Conservation (phyloP, 1,140 invertebrate genomes). For the Rhopalosiphum padi region DNA sequence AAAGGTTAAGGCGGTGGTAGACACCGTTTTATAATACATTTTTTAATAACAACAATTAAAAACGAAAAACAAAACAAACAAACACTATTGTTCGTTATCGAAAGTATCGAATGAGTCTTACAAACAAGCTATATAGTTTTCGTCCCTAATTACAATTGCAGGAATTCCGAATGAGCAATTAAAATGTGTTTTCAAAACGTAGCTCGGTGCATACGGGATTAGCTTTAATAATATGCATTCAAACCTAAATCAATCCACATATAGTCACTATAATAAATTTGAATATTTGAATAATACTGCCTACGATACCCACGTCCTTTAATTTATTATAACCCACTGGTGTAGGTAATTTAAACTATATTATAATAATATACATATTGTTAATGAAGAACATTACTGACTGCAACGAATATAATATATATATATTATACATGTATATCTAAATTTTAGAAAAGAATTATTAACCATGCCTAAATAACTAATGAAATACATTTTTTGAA, state of each 20-base stretch:
- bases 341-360: slow-evolving; percentile 21
- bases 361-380: slow-evolving; percentile 26
- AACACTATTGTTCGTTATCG: background rate
- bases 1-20: background rate
- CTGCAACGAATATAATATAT: background rate
- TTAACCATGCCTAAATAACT: background rate
- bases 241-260: background rate
- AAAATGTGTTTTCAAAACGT: slow-evolving; percentile 41
- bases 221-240: background rate
- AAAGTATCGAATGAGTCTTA: background rate
- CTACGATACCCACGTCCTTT: background rate
- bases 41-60: slow-evolving; percentile 8
- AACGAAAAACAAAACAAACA: background rate
- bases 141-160: background rate
- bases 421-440: background rate
- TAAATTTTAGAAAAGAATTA: slow-evolving; percentile 22
- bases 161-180: slow-evolving; percentile 31
- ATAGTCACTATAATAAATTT: slow-evolving; percentile 4
- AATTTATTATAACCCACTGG: slow-evolving; percentile 15
- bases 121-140: background rate
- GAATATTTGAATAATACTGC: slow-evolving; percentile 35
- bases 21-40: background rate
- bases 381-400: background rate
- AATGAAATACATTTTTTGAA: slow-evolving; percentile 8
- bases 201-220: background rate